Evolutionary conservation across 2,113 vertebrate genomes (phyloP).

Genomic region (Tetrax tetrax): DNA sequence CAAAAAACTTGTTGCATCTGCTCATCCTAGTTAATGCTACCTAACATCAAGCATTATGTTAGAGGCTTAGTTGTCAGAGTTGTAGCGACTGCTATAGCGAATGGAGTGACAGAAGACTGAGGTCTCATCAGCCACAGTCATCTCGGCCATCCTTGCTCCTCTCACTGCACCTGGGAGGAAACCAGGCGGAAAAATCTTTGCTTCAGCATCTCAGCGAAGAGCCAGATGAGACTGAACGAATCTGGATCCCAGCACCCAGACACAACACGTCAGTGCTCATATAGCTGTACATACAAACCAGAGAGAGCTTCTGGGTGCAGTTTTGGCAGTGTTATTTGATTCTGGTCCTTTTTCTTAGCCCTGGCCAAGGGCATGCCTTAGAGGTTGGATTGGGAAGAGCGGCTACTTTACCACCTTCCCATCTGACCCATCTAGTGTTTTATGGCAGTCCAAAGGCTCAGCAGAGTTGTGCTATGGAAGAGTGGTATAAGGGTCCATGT

Average conservation of each 20-base stretch:
- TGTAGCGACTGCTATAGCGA: neutral
- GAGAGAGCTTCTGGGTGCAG: neutral
- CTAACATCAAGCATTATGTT: neutral
- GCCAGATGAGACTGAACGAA: neutral
- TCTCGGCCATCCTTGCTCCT: neutral
- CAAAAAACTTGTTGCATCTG: accelerated
- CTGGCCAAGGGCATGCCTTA: neutral
- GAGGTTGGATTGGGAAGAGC: neutral
- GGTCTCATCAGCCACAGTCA: no score
- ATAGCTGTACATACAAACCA: neutral
- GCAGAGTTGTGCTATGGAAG: neutral
- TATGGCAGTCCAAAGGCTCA: neutral
- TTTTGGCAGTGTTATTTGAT: neutral
- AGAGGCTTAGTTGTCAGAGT: neutral
- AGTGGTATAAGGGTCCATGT: neutral
- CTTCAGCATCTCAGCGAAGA: neutral
- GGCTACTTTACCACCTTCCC: neutral
- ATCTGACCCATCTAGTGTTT: neutral
- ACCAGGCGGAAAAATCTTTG: neutral
- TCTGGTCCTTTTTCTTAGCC: neutral
- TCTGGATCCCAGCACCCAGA: neutral
- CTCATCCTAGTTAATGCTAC: neutral
- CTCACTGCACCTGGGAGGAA: neutral
- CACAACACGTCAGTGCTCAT: accelerated
- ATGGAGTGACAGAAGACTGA: neutral